Conservation (phyloP, 2,113 vertebrate genomes). For the Pachycephala philippinensis region DNA sequence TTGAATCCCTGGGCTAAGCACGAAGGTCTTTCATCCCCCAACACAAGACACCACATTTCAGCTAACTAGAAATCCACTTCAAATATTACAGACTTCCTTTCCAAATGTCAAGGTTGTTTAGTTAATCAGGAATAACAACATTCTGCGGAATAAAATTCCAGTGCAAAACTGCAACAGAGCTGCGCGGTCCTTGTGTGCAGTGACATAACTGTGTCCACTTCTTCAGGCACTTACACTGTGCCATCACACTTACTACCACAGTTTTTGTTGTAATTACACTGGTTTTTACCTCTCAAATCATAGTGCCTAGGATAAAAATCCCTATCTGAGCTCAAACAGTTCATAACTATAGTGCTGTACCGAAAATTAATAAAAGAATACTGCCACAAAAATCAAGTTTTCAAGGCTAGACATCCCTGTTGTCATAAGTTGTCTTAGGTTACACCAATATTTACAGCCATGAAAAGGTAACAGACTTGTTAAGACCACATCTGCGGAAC, state of each 20-base stretch:
- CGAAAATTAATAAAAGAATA: background rate
- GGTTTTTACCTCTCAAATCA: background rate
- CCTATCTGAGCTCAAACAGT: background rate
- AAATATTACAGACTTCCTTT: constrained; percentile 14
- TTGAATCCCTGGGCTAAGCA: constrained; percentile 16
- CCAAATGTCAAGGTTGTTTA: constrained; percentile 50
- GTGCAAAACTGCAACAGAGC: background rate
- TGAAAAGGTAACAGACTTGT: background rate
- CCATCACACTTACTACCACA: background rate
- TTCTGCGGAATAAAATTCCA: background rate
- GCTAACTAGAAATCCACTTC: constrained; percentile 35
- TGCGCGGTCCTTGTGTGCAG: background rate
- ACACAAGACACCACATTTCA: background rate
- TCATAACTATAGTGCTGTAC: background rate
- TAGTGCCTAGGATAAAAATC: background rate
- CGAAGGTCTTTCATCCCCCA: background rate
- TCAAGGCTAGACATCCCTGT: background rate
- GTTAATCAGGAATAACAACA: constrained; percentile 20
- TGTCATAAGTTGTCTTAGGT: background rate
- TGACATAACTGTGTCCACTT: background rate
- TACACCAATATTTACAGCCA: background rate
- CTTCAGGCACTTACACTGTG: background rate
- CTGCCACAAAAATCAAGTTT: background rate
- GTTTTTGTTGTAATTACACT: background rate
- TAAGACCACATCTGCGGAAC: background rate